Evolutionary conservation across 2,888 invertebrate species (phyloP), one percentile per base, ranked within the genome.

Genomic region (Noctua comes): DNA sequence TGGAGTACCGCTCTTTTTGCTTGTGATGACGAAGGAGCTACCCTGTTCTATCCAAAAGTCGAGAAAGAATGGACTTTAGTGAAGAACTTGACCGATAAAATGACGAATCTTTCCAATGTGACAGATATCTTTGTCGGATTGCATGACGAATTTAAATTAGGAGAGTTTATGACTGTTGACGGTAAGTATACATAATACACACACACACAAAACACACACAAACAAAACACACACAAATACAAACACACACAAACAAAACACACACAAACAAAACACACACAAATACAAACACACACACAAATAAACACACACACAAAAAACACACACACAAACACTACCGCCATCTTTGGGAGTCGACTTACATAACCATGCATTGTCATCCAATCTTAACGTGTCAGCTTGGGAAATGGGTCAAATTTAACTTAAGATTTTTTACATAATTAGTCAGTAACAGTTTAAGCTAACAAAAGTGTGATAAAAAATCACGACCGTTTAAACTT

Each of bases 1-100:
- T 94, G 92, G 92, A 82, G 83, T 16, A 78, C 86, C 0, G 90
- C 92, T 0, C 91, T 93, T 36, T 71, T 88, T 54, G 78, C 90
- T 1, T 94, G 94, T 40, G 89, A 92, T 51, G 88, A 91, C 7
- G 94, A 93, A 85, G 93, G 90, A 0, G 86, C 93, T 0, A 81
- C 82, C 31, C 75, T 94, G 1, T 93, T 94, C 75, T 93, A 92
- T 16, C 93, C 93, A 6, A 89, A 80, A 62, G 75, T 21, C 0
- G 65, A 74, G 2, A 85, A 87, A 0, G 94, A 94, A 77, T 93
- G 92, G 93, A 81, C 57, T 1, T 77, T 93, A 1, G 91, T 89
- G 0, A 91, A 89, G 51, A 90, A 89, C 6, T 78, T 92, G 31
- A 86, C 86, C 0, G 69, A 80, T 0, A 73, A 72, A 8, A 83